A percentile compares a stretch with the other conserved stretches of the same genome.
phyloP scores from a whole-genome alignment of 1,140 invertebrate species.

The Schlechtendalia chinensis region DNA sequence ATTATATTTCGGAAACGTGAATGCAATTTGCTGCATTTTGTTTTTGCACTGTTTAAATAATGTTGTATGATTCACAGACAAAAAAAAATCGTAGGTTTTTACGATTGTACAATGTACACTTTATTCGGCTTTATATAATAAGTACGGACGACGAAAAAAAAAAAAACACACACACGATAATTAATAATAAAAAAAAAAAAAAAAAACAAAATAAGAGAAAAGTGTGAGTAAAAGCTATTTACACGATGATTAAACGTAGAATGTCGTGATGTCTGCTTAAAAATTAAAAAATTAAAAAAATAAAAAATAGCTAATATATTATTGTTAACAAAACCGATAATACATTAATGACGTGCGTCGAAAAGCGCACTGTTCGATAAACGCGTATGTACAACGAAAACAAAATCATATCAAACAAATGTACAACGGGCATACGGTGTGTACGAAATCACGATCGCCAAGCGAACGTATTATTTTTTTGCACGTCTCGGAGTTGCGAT shows the following conservation, averaged over 20 bases:
- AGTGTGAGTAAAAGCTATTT: not conserved
- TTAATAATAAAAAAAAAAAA: not conserved
- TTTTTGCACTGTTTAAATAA: too few species aligned
- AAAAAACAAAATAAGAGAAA: not conserved
- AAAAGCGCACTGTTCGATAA: not conserved
- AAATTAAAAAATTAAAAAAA: constrained; percentile 38
- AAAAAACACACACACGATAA: not conserved
- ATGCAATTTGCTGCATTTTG: too few species aligned
- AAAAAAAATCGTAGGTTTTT: not conserved
- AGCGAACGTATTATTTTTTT: too few species aligned
- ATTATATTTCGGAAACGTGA: too few species aligned
- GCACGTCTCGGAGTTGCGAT: too few species aligned
- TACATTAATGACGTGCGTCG: not conserved
- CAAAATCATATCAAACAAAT: constrained; percentile 22
- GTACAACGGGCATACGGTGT: not conserved
- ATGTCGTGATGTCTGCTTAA: not conserved
- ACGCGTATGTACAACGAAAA: constrained; percentile 19
- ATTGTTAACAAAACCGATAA: constrained; percentile 22
- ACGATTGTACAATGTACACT: not conserved
- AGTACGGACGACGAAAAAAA: not conserved
- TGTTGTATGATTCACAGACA: too few species aligned
- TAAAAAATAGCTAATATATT: too few species aligned
- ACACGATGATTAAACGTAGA: not conserved
- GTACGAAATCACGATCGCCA: not conserved
- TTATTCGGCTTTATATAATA: not conserved